These are phyloP conservation scores for Aspidoscelis tigris DNA, from an alignment of 2,113 vertebrate genomes.

Conservation along the genomic window DNA sequence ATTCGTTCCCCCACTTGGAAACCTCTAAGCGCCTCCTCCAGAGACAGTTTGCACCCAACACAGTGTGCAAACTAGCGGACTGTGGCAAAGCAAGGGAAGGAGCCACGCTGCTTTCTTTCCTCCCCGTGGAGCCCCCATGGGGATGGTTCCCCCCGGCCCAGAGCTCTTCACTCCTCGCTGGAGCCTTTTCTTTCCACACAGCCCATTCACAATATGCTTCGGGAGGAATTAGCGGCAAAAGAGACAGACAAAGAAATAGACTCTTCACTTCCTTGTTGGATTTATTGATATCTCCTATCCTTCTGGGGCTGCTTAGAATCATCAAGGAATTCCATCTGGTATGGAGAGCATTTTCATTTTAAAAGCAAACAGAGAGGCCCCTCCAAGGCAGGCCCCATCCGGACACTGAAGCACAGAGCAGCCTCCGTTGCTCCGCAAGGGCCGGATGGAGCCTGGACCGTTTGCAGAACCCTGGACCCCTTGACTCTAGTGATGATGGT, in stretches of 20 bases:
- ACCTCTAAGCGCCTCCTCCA: conserved; percentile 50
- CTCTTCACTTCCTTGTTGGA: conserved; percentile 66
- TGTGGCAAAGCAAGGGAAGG: conserved; percentile 77
- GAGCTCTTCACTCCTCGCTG: conserved; percentile 74
- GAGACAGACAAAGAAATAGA: conserved; percentile 65
- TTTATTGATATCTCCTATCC: conserved; percentile 62
- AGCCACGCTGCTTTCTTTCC: no score
- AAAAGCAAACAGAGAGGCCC: conserved; percentile 41
- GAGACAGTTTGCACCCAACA: conserved; percentile 62
- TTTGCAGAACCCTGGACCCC: no score
- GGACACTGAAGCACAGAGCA: neutral
- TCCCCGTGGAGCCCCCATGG: no score
- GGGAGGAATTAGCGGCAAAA: conserved; percentile 63
- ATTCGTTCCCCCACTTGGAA: conserved; percentile 61
- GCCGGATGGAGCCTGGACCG: neutral
- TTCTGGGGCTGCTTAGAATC: conserved; percentile 56
- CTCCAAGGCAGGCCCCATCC: neutral
- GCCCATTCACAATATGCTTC: conserved; percentile 72
- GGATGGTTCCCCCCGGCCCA: conserved; percentile 67
- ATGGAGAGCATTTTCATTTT: conserved; percentile 43
- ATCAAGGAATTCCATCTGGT: conserved; percentile 66
- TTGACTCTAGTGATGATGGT: no score
- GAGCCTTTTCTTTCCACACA: conserved; percentile 68
- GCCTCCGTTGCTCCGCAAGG: neutral
- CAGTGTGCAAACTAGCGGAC: conserved; percentile 81